Percentiles rank a stretch among this genome's conserved stretches.
Conservation (phyloP, 2,888 invertebrate species). For the Oxystoma pomonae region DNA sequence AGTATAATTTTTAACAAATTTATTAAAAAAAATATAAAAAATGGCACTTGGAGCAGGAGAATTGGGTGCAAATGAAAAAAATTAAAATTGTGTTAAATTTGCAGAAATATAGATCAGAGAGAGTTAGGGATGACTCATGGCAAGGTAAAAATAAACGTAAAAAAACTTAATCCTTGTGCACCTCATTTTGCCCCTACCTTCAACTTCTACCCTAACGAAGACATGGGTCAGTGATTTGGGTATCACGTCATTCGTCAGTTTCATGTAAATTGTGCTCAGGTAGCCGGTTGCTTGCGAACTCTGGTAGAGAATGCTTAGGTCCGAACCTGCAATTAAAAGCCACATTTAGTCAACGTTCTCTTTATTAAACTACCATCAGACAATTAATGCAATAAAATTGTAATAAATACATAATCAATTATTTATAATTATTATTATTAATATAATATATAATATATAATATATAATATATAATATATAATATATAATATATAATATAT, state of each 20-base stretch:
- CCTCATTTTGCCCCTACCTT: constrained; percentile 11
- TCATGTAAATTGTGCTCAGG: constrained; percentile 87
- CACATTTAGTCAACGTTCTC: too few relatives aligned
- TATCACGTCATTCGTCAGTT: constrained; percentile 74
- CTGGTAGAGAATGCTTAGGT: constrained; percentile 90
- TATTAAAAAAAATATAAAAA: too few relatives aligned
- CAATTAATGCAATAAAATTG: neutral
- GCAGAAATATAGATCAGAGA: too few relatives aligned
- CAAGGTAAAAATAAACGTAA: too few relatives aligned
- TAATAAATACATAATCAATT: neutral
- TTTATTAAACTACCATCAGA: too few relatives aligned
- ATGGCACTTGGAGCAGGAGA: too few relatives aligned
- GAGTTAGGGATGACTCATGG: too few relatives aligned
- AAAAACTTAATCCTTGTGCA: too few relatives aligned
- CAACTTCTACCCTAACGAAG: constrained; percentile 69
- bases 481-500: neutral
- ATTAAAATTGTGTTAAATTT: too few relatives aligned
- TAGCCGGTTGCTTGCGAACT: constrained; percentile 94
- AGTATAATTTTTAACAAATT: too few relatives aligned
- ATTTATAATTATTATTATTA: too few relatives aligned
- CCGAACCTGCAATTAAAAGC: constrained; percentile 93
- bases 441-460: neutral
- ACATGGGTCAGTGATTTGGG: constrained; percentile 82
- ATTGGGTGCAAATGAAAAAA: too few relatives aligned
- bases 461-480: neutral